A percentile compares a stretch with the other conserved stretches of the same genome.
Conservation (phyloP, 2,113 vertebrate genomes). For the Circaetus cinerascens region DNA sequence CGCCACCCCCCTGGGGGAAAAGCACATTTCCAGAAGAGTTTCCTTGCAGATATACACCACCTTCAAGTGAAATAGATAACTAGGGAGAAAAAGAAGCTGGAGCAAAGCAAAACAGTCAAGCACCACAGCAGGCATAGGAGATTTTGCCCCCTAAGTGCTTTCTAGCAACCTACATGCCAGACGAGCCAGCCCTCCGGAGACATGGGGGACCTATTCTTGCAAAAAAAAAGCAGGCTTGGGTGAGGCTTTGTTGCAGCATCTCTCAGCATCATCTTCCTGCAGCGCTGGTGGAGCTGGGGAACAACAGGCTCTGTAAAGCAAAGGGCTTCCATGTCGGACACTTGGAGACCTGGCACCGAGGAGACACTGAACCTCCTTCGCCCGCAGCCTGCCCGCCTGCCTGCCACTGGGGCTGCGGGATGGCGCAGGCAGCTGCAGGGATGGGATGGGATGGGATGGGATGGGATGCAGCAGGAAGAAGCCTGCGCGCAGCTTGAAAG, state of each 20-base stretch:
- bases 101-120: neutral
- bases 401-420: neutral
- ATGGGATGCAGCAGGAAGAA: neutral
- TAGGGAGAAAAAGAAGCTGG: neutral
- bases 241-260: neutral
- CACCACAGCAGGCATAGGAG: neutral
- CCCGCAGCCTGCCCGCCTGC: neutral
- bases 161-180: neutral
- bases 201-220: neutral
- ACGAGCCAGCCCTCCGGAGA: neutral
- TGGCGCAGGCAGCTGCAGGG: too few species aligned
- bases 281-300: neutral
- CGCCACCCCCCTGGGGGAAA: neutral
- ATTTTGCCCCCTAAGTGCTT: neutral
- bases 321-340: neutral
- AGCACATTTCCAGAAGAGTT: rapidly evolving
- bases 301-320: neutral
- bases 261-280: neutral
- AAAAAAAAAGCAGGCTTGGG: neutral
- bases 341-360: neutral
- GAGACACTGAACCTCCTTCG: neutral
- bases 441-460: neutral
- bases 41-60: neutral
- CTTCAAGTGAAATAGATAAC: neutral
- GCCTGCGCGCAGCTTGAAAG: neutral